These are phyloP conservation scores for Uria aalge DNA, from an alignment of 2,113 vertebrate genomes.

Conservation along the genomic window DNA sequence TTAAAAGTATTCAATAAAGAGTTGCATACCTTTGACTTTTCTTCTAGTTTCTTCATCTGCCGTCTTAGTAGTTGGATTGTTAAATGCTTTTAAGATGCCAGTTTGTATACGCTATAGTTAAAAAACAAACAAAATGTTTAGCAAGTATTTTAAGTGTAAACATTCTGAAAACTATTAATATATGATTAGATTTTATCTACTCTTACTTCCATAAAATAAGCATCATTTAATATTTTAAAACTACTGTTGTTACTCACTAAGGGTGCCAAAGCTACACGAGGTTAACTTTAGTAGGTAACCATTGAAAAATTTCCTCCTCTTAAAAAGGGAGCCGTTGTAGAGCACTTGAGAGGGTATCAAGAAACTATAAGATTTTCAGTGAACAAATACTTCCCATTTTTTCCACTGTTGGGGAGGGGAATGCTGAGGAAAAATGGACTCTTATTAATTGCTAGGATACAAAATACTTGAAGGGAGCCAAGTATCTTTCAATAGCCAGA, in stretches of 20 bases:
- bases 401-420: neutral
- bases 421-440: neutral
- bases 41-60: slow-evolving; percentile 95
- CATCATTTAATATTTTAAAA: neutral
- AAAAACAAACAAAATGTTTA: neutral
- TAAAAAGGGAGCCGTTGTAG: neutral
- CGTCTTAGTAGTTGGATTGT: slow-evolving; percentile 95
- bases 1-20: neutral
- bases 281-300: neutral
- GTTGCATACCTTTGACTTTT: slow-evolving; percentile 90
- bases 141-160: neutral
- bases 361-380: neutral
- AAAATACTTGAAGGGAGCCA: neutral
- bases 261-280: neutral
- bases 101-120: slow-evolving; percentile 89
- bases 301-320: neutral
- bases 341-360: neutral
- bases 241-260: neutral
- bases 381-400: neutral
- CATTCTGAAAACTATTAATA: neutral
- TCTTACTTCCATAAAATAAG: neutral
- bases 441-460: neutral
- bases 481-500: neutral
- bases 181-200: neutral
- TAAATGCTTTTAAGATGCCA: slow-evolving; percentile 94